These are phyloP conservation scores for Acrocera orbiculus DNA, from an alignment of 2,888 invertebrate species.

Conservation along the genomic window DNA sequence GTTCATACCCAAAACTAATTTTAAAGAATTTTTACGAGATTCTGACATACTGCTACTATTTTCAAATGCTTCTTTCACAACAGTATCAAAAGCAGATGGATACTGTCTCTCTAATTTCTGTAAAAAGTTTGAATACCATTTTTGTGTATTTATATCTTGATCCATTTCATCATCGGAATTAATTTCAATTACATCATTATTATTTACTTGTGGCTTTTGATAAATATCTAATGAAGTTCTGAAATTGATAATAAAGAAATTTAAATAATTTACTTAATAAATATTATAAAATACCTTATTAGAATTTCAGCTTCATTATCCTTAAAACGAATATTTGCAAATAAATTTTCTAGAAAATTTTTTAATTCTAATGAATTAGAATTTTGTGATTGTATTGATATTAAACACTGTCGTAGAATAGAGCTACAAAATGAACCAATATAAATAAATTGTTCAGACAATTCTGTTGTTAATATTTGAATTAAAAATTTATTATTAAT, in stretches of 20 bases:
- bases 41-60: constrained; percentile 23
- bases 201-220: background rate
- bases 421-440: constrained; percentile 39
- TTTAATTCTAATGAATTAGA: constrained; percentile 34
- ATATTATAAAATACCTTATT: constrained; percentile 35
- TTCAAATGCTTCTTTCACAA: constrained; percentile 41
- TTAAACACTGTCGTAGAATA: constrained; percentile 37
- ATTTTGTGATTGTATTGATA: constrained; percentile 34
- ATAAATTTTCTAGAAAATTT: constrained; percentile 37
- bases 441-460: constrained; percentile 38
- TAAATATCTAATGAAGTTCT: constrained; percentile 34
- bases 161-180: constrained; percentile 20
- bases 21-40: constrained; percentile 28
- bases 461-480: constrained; percentile 36
- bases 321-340: constrained; percentile 42
- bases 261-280: background rate
- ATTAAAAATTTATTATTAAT: constrained; percentile 29
- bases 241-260: constrained; percentile 12
- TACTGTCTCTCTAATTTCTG: constrained; percentile 50
- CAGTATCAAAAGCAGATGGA: constrained; percentile 50
- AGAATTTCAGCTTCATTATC: constrained; percentile 36
- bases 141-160: constrained; percentile 20
- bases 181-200: constrained; percentile 25
- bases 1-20: constrained; percentile 22
- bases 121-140: constrained; percentile 39